Evolutionary conservation across 2,797 vertebrate genomes (phyloP), one percentile per base, ranked within the genome.

Genomic region (Scarus forsteni): DNA sequence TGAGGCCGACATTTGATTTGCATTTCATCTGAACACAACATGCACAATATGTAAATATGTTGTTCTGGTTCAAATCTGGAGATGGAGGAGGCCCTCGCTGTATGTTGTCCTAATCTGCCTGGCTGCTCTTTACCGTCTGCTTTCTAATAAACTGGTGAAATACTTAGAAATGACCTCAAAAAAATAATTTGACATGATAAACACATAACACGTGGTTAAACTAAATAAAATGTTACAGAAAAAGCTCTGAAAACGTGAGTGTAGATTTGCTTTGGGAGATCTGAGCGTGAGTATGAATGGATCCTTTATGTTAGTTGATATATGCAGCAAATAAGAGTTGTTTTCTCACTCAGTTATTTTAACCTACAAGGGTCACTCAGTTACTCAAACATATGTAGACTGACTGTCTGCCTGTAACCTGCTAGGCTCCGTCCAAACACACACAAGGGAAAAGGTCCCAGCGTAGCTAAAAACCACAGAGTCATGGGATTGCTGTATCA

Each of bases 371-470:
- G 76, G 72, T 71, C 13, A 1, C 72, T 79, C 62, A 83, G 86
- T 85, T 77, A 45, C 63, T 66, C 63, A 62, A 77, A 75, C 77
- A 71, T 70, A 75, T 63, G 48, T 48, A 84, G 85, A 86, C 81
- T 83, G 75, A 78, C 83, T 77, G 83, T 87, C 83, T 90, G 77
- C 64, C 80, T 80, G 46, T 75, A 75, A 88, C 77, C 84, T 83
- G 65, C 59, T 35, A 14, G 65, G 81, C 78, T 69, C 43, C 75
- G 64, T 73, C 66, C 81, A 88, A 78, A 83, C 40, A 81, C 61
- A 79, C 16, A 73, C 54, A 66, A 60, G 39, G 34, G 16, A 42
- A 61, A 39, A 70, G 77, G 66, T 77, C 60, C 73, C 39, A 59
- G 82, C 73, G 70, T 68, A 78, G 77, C 65, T 67, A 55, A 82